Evolutionary conservation across 2,888 invertebrate species (phyloP).

Genomic region (Tillus elongatus): DNA sequence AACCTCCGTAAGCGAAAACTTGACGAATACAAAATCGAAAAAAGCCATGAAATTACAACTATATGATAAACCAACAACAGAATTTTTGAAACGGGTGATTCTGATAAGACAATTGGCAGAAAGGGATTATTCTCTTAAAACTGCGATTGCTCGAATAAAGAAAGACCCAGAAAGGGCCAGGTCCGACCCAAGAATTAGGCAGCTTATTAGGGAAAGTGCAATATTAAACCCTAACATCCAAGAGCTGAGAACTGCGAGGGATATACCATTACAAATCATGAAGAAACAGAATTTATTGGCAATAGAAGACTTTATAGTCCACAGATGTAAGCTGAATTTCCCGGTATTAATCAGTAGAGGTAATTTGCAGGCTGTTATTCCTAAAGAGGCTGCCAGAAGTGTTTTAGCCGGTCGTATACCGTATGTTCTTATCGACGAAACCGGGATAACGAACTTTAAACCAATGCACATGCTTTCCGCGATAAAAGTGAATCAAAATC

Average conservation of each 20-base stretch:
- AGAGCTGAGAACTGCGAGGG: slow-evolving; percentile 55
- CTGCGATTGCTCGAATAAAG: slow-evolving; percentile 54
- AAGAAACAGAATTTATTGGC: slow-evolving; percentile 63
- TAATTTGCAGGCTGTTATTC: slow-evolving; percentile 66
- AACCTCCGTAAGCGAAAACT: slow-evolving; percentile 49
- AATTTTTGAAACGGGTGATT: slow-evolving; percentile 56
- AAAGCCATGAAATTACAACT: slow-evolving; percentile 29
- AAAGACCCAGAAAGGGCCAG: slow-evolving; percentile 59
- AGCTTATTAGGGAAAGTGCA: slow-evolving; percentile 64
- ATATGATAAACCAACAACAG: slow-evolving; percentile 40
- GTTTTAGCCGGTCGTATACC: slow-evolving; percentile 66
- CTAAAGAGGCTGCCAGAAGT: slow-evolving; percentile 63
- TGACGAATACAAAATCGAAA: slow-evolving; percentile 33
- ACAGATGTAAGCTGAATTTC: slow-evolving; percentile 48
- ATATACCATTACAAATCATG: slow-evolving; percentile 60
- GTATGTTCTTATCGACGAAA: slow-evolving; percentile 68
- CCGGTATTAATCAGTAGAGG: slow-evolving; percentile 65
- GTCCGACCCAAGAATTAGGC: slow-evolving; percentile 59
- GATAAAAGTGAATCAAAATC: slow-evolving; percentile 36
- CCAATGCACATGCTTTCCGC: slow-evolving; percentile 67
- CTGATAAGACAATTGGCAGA: slow-evolving; percentile 65
- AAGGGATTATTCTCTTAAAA: slow-evolving; percentile 52
- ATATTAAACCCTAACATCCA: slow-evolving; percentile 40
- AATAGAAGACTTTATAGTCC: slow-evolving; percentile 63
- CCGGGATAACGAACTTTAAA: slow-evolving; percentile 65